Conservation (phyloP, 2,113 vertebrate genomes). For the Potamarius usumacintae region DNA sequence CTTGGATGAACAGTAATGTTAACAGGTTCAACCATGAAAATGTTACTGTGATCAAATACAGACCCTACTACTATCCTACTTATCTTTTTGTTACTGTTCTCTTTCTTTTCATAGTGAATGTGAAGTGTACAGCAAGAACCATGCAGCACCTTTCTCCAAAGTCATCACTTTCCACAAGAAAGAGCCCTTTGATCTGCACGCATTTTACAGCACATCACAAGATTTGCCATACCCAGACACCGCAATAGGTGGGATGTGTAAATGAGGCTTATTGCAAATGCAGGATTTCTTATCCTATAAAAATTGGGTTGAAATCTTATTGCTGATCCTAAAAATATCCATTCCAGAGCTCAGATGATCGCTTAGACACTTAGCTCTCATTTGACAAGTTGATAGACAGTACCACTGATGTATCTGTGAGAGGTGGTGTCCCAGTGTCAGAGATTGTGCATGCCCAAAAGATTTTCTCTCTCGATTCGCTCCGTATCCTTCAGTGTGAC, state of each 20-base stretch:
- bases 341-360: not conserved
- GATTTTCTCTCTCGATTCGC: not conserved
- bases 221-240: conserved; percentile 90
- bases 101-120: conserved; percentile 78
- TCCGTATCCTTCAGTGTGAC: not conserved
- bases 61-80: not conserved
- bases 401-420: not conserved
- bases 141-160: conserved; percentile 93
- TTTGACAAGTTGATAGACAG: not conserved
- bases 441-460: conserved; percentile 29
- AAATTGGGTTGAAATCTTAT: not conserved
- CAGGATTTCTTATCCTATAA: not conserved
- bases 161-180: conserved; percentile 97
- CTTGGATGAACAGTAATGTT: not conserved
- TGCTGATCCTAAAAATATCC: not conserved
- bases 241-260: conserved; percentile 82
- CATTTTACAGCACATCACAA: conserved; percentile 86
- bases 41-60: not conserved
- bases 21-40: not conserved
- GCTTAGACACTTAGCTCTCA: not conserved
- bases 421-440: conserved; percentile 16
- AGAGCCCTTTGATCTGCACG: conserved; percentile 92
- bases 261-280: not conserved
- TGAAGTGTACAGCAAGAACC: conserved; percentile 92
- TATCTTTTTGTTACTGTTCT: not conserved